These are phyloP conservation scores for Cephus rjabovi DNA, from an alignment of 2,888 invertebrate genomes.

Conservation along the genomic window DNA sequence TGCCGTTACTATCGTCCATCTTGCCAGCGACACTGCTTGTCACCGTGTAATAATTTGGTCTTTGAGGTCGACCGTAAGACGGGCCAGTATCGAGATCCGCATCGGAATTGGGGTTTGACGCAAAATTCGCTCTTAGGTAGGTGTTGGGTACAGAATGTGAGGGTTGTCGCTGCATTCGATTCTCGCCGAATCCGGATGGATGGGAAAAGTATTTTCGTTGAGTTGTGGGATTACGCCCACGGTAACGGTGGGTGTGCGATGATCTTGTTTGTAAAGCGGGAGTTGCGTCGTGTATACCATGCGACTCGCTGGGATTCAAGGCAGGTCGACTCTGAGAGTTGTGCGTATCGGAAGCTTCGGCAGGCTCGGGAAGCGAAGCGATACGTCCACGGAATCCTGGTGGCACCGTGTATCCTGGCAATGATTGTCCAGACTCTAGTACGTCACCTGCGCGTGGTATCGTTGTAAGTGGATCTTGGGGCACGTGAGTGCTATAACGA, in stretches of 20 bases:
- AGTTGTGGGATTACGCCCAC: background rate
- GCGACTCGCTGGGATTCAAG: background rate
- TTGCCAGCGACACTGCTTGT: constrained; percentile 85
- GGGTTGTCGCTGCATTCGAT: background rate
- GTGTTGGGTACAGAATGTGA: constrained; percentile 11
- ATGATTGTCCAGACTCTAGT: constrained; percentile 74
- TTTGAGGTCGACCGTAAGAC: constrained; percentile 22
- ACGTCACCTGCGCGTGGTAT: constrained; percentile 70
- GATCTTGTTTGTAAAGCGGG: constrained; percentile 50
- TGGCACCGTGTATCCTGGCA: constrained; percentile 79
- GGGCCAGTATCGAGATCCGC: background rate
- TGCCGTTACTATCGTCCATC: constrained; percentile 68
- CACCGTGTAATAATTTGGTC: constrained; percentile 77
- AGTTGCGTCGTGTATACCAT: constrained; percentile 26
- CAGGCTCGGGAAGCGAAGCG: constrained; percentile 73
- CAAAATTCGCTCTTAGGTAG: constrained; percentile 14
- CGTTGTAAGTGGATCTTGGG: constrained; percentile 38
- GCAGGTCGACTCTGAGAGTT: background rate
- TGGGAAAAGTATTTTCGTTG: background rate
- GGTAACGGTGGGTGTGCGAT: constrained; percentile 29
- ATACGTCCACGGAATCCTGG: constrained; percentile 77
- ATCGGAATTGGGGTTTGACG: background rate
- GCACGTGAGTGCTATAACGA: constrained; percentile 75
- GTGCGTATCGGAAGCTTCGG: constrained; percentile 67
- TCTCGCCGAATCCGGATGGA: background rate